Evolutionary conservation across 2,113 vertebrate genomes (phyloP).

Genomic region (Salvelinus fontinalis): DNA sequence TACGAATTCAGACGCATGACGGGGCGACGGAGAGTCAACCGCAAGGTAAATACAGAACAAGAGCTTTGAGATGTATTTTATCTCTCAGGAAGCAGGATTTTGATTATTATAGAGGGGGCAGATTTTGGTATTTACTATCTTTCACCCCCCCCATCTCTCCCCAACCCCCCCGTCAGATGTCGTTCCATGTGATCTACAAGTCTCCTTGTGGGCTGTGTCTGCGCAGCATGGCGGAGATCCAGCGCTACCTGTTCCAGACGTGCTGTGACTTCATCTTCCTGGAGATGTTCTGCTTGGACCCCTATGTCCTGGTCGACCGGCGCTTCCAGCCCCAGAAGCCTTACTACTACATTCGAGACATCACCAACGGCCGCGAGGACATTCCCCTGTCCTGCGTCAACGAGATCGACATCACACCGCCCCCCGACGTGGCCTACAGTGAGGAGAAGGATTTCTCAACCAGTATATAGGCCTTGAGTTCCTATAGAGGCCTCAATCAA

Average conservation of each 20-base stretch:
- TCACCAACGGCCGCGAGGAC: slow-evolving; percentile 89
- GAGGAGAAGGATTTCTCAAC: slow-evolving; percentile 46
- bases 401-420: slow-evolving; percentile 89
- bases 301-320: slow-evolving; percentile 93
- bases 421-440: slow-evolving; percentile 93
- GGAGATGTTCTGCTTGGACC: slow-evolving; percentile 98
- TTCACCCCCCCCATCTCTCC: no score
- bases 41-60: slow-evolving; percentile 73
- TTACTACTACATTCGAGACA: slow-evolving; percentile 92
- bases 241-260: slow-evolving; percentile 91
- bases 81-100: neutral
- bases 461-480: no score
- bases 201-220: slow-evolving; percentile 92
- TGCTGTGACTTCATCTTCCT: slow-evolving; percentile 91
- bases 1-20: slow-evolving; percentile 97
- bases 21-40: slow-evolving; percentile 87
- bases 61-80: neutral
- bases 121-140: no score
- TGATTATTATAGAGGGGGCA: neutral
- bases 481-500: no score
- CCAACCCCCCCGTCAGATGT: slow-evolving; percentile 73
- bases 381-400: slow-evolving; percentile 95
- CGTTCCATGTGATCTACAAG: slow-evolving; percentile 97
- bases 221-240: slow-evolving; percentile 93
- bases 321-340: slow-evolving; percentile 93